Evolutionary conservation across 2,797 vertebrate genomes (phyloP), one percentile per base, ranked within the genome.

Genomic region (Aquila chrysaetos): DNA sequence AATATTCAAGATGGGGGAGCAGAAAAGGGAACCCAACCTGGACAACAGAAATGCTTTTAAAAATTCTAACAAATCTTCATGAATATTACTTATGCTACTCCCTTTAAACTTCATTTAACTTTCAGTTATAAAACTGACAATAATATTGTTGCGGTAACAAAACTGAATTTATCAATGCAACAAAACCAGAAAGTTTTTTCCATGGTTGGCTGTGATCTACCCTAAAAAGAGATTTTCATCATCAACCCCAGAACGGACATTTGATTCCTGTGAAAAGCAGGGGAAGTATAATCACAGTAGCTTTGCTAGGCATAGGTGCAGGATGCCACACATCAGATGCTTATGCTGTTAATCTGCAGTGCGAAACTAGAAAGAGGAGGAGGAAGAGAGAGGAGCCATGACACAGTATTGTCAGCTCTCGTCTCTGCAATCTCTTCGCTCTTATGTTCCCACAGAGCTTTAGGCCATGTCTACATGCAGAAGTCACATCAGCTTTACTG

Each of bases 331-430:
- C 53, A 25, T 82, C 51, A 73, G 41, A 65, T 72, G 65, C 69
- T 94, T 82, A 80, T 30, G 54, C 43, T 68, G 70, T 60, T 96
- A 94, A 96, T 90, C 87, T 82, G 33, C 51, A 65, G 43, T 48
- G 79, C 72, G 70, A 94, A 92, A 74, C 43, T 39, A 39, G 44
- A 56, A 96, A 63, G 67, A 70, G 64, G 25, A 80, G 76, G 39
- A 70, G 56, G 59, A 88, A 48, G 57, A 78, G 28, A 51, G 41
- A 51, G 28, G 24, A 77, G 41, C 31, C 0, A 1, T 48, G 49
- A 19, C 48, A 81, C 12, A 9, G 35, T 30, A 60, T 78, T 84
- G 33, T 73, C 90, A 91, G 49, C 61, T 87, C 68, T 61, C 2
- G 0, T 31, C 80, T 81, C 68, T 92, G 48, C 72, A 69, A 5